These are phyloP conservation scores for Catocala fraxini DNA, from an alignment of 2,888 invertebrate genomes.

Conservation along the genomic window DNA sequence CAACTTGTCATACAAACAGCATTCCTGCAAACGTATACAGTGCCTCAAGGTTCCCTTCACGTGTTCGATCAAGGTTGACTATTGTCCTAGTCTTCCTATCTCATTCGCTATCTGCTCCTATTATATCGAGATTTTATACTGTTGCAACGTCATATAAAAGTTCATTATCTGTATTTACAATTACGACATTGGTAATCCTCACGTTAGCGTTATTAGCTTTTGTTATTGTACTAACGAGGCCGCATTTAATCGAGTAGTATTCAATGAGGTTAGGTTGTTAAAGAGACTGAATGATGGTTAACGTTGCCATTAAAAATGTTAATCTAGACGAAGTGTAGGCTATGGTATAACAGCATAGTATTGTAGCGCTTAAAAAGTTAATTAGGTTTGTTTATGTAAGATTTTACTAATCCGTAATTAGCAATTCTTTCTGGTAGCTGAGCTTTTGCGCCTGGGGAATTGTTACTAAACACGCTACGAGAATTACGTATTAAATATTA, in stretches of 20 bases:
- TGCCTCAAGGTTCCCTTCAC: constrained; percentile 51
- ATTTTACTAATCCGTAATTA: constrained; percentile 1
- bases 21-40: constrained; percentile 30
- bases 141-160: constrained; percentile 16
- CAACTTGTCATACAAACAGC: constrained; percentile 23
- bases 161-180: constrained; percentile 11
- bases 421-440: neutral
- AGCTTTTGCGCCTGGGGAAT: neutral
- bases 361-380: neutral
- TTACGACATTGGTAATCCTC: constrained; percentile 30
- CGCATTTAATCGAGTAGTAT: constrained; percentile 7
- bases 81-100: constrained; percentile 47
- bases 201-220: constrained; percentile 17
- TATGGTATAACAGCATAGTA: neutral
- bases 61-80: constrained; percentile 43
- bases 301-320: constrained; percentile 5
- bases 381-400: neutral
- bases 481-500: constrained; percentile 6
- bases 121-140: constrained; percentile 18
- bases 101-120: constrained; percentile 5
- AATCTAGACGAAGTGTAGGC: neutral
- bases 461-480: neutral
- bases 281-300: constrained; percentile 6
- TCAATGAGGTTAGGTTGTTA: constrained; percentile 5
- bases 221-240: constrained; percentile 21